Percentiles rank a stretch among this genome's conserved stretches.
phyloP scores from a whole-genome alignment of 2,797 vertebrate species.

The Chelon labrosus region DNA sequence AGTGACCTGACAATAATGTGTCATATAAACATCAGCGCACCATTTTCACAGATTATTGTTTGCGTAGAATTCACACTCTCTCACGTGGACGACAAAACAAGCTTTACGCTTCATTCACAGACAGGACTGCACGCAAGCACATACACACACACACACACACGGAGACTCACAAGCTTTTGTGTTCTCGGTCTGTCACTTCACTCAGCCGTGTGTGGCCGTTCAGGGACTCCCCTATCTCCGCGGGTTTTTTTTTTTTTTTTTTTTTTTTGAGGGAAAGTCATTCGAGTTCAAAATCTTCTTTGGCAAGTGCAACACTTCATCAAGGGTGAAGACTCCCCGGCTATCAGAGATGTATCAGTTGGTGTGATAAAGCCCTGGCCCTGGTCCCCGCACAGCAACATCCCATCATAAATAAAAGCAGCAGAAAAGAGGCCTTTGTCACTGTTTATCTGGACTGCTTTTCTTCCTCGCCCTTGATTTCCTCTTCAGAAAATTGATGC shows the following conservation, averaged over 20 bases:
- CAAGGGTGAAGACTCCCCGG: conserved; percentile 94
- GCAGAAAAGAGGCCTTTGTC: conserved; percentile 96
- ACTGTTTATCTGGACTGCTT: conserved; percentile 98
- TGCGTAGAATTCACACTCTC: conserved; percentile 66
- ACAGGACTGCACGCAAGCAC: conserved; percentile 1
- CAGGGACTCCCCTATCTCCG: conserved; percentile 90
- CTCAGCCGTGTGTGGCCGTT: conserved; percentile 83
- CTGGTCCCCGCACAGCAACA: conserved; percentile 94
- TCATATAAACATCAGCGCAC: conserved; percentile 74
- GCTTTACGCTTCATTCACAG: conserved; percentile 21
- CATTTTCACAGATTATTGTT: conserved; percentile 65
- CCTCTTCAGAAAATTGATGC: conserved; percentile 99
- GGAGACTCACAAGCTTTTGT: conserved; percentile 82
- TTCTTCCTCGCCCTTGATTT: conserved; percentile 99
- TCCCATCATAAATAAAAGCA: conserved; percentile 98
- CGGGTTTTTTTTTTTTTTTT: conserved; percentile 85
- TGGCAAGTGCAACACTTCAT: conserved; percentile 95
- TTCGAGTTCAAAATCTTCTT: conserved; percentile 95
- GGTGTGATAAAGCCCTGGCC: conserved; percentile 95
- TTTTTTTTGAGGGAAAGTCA: conserved; percentile 93
- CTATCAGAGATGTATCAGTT: conserved; percentile 98
- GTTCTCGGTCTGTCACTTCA: conserved; percentile 89
- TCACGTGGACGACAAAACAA: conserved; percentile 2
- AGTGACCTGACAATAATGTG: conserved; percentile 44
- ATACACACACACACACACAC: conserved; percentile 36